Evolutionary conservation across 2,888 invertebrate species (phyloP).

Genomic region (Sinohyriopsis cumingii): DNA sequence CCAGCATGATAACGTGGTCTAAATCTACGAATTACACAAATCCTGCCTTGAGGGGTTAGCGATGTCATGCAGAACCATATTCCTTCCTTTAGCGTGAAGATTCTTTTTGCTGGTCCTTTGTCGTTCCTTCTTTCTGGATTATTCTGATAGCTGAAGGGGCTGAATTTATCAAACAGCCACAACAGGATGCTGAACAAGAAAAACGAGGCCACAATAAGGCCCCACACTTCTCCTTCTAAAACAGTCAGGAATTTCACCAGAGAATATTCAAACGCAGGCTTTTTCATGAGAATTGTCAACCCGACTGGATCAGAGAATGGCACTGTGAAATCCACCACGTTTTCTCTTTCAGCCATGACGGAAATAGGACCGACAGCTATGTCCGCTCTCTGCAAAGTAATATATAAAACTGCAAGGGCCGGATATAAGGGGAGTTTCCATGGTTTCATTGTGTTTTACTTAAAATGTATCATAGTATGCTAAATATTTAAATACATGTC

Average conservation of each 20-base stretch:
- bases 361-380: slow-evolving; percentile 94
- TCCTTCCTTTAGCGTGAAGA: slow-evolving; percentile 96
- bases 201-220: slow-evolving; percentile 81
- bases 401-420: neutral
- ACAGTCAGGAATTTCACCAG: slow-evolving; percentile 97
- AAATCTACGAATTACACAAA: no score
- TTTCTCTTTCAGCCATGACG: slow-evolving; percentile 92
- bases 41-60: slow-evolving; percentile 84
- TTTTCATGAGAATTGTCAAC: slow-evolving; percentile 95
- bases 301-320: slow-evolving; percentile 99
- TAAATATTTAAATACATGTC: no score
- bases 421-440: no score
- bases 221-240: slow-evolving; percentile 96
- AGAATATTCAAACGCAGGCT: slow-evolving; percentile 90
- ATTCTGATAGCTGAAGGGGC: slow-evolving; percentile 92
- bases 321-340: slow-evolving; percentile 97
- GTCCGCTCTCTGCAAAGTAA: slow-evolving; percentile 81
- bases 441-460: neutral
- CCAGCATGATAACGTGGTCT: no score
- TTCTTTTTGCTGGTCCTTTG: slow-evolving; percentile 86
- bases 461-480: no score
- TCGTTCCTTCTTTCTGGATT: slow-evolving; percentile 78
- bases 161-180: slow-evolving; percentile 97
- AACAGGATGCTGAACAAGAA: slow-evolving; percentile 80
- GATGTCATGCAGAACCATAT: slow-evolving; percentile 99